phyloP scores from a whole-genome alignment of 2,113 vertebrate genomes.

The Dicerorhinus sumatrensis region DNA sequence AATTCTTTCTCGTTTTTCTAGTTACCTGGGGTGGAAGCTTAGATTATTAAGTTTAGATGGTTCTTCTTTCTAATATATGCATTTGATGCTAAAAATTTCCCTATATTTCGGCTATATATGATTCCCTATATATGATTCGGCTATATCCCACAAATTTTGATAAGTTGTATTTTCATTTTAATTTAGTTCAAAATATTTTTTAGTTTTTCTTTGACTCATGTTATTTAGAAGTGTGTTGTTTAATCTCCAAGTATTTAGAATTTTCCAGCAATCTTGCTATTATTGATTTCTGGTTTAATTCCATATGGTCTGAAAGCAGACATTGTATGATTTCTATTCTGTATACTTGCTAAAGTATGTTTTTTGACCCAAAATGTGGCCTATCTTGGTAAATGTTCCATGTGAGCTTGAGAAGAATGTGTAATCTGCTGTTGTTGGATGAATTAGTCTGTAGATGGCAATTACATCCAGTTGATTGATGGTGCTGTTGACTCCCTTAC shows the following conservation, averaged over 20 bases:
- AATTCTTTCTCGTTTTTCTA: not conserved
- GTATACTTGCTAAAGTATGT: not conserved
- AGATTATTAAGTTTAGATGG: not conserved
- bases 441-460: not conserved
- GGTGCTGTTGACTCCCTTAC: not conserved
- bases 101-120: too few relatives aligned
- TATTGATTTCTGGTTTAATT: constrained; percentile 13
- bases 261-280: not conserved
- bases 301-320: not conserved
- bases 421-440: not conserved
- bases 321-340: not conserved
- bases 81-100: not conserved
- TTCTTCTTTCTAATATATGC: not conserved
- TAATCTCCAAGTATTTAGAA: not conserved
- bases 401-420: constrained; percentile 30
- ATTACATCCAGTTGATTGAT: not conserved
- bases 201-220: not conserved
- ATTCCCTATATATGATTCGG: not conserved
- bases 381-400: not conserved
- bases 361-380: not conserved
- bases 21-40: not conserved
- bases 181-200: not conserved
- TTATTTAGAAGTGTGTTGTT: not conserved
- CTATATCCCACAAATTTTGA: not conserved
- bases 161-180: constrained; percentile 17